Evolutionary conservation across 2,888 invertebrate species (phyloP).

Genomic region (Eledone cirrhosa): DNA sequence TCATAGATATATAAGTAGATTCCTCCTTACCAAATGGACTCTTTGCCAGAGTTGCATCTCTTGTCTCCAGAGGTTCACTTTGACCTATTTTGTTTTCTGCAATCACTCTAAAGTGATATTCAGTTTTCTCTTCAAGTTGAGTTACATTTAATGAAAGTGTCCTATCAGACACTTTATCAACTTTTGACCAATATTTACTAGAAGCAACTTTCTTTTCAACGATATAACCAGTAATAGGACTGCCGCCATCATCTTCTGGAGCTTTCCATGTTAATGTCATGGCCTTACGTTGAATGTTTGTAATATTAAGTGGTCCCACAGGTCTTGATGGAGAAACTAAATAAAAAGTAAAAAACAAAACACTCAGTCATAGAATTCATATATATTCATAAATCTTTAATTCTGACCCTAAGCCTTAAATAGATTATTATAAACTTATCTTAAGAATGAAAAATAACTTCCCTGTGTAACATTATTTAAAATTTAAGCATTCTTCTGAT

Average conservation of each 20-base stretch:
- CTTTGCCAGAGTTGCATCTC: constrained; percentile 50
- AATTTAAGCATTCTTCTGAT: no score
- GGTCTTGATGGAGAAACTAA: constrained; percentile 52
- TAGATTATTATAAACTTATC: no score
- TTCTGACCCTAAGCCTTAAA: no score
- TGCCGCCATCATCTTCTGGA: constrained; percentile 66
- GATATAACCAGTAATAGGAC: constrained; percentile 61
- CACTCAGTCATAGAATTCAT: no score
- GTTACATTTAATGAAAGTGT: constrained; percentile 39
- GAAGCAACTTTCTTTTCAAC: constrained; percentile 61
- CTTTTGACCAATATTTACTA: constrained; percentile 55
- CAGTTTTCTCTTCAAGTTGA: constrained; percentile 91
- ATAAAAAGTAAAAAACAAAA: constrained; percentile 44
- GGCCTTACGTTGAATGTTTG: constrained; percentile 53
- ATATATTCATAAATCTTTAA: no score
- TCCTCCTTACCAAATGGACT: constrained; percentile 58
- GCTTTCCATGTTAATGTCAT: constrained; percentile 66
- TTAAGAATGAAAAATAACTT: no score
- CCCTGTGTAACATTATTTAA: no score
- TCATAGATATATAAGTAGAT: not conserved
- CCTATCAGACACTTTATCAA: constrained; percentile 42
- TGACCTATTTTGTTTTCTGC: constrained; percentile 92
- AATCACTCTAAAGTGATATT: constrained; percentile 86
- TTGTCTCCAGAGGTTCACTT: constrained; percentile 88
- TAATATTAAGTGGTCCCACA: constrained; percentile 49